Evolutionary conservation across 2,888 invertebrate species (phyloP), one percentile per base, ranked within the genome.

Genomic region (Heteromyza rotundicornis): DNA sequence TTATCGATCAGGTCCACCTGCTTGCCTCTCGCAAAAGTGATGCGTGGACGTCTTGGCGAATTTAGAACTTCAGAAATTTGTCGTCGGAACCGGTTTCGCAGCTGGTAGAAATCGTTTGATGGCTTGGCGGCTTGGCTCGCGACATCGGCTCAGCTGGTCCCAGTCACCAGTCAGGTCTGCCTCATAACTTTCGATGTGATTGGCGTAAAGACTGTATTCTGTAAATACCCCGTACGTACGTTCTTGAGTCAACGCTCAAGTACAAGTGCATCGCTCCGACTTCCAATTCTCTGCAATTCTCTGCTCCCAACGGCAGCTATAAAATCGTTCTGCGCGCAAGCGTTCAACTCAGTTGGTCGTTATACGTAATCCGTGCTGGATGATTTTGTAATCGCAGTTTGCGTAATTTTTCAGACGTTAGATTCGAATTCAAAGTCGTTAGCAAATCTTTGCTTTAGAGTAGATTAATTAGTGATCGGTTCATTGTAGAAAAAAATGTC

Each of bases 331-430:
- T 64, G 17, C 62, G 52, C 32, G 53, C 63, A 64, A 65, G 51
- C 58, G 56, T 63, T 64, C 50, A 59, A 59, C 67, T 70, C 67
- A 70, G 70, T 70, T 61, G 63, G 53, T 57, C 57, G 64, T 2
- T 32, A 32, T 32, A 10, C 10, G 10, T n/a, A 40, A 40, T 19
- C 20, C 47, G 47, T 47, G 47, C 14, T 47, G 2, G 20, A 17
- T 7, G 47, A 19, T 20, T 7, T 40, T 40, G 40, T n/a, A 40
- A 40, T n/a, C 40, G 10, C 40, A n/a, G 10, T 27, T 27, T 27
- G 27, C 27, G 10, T 27, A 7, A 27, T 27, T 27, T 27, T 27
- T 27, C 27, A 10, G 27, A 27, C 27, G 27, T 10, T 27, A 5
- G 27, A 27, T 27, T 27, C 5, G 27, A 27, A 27, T 27, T 10